phyloP scores from a whole-genome alignment of 2,113 vertebrate genomes.

The Eulacestoma nigropectus region DNA sequence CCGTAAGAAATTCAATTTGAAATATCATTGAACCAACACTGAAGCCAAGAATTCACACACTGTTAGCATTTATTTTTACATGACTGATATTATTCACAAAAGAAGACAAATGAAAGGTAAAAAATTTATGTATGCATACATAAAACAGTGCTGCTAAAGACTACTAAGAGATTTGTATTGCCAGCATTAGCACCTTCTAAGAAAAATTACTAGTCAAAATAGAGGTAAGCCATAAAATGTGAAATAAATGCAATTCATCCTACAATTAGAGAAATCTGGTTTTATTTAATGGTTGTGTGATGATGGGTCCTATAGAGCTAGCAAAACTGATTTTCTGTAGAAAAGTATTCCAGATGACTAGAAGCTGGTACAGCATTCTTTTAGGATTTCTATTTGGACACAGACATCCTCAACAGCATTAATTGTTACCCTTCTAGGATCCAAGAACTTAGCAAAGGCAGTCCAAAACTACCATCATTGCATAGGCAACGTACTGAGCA shows the following conservation, averaged over 20 bases:
- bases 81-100: background rate
- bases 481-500: background rate
- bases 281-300: background rate
- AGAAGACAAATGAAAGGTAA: background rate
- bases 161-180: background rate
- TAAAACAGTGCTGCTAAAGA: background rate
- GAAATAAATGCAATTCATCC: background rate
- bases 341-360: background rate
- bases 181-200: background rate
- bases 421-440: background rate
- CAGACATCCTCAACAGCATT: background rate
- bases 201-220: background rate
- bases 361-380: background rate
- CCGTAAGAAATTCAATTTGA: background rate
- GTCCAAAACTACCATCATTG: accelerated
- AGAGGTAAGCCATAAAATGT: background rate
- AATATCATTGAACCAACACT: background rate
- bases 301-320: background rate
- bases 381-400: background rate
- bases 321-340: background rate
- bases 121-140: background rate
- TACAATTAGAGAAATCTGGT: background rate
- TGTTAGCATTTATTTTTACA: background rate
- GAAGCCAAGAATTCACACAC: background rate
- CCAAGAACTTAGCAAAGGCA: background rate